Base-by-base conservation (phyloP, 1,140 invertebrate species). In the Ceratitis capitata region DNA sequence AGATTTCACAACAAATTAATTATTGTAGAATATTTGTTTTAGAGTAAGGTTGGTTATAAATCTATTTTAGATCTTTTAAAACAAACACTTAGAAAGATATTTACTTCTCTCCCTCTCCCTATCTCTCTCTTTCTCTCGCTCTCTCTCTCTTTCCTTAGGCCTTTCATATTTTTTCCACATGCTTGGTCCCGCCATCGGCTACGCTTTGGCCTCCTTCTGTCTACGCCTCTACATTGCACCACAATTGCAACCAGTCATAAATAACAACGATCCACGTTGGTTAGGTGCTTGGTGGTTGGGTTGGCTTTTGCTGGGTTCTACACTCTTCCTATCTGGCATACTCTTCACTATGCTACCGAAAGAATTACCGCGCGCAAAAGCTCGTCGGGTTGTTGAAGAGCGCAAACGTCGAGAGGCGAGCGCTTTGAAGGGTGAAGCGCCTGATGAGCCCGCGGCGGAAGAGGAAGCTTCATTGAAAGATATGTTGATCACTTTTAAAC, bases 211-310 rank as follows among this genome's bases (percentile, higher is more conserved):
- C 2, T 95, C 95, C 0, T 92, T 95, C 39, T 94, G 94, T 61
- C 89, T 96, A 1, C 95, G 95, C 85, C 89, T 95, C 42, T 96
- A 95, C 87, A 95, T 96, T 45, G 94, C 94, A 39, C 95, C 95
- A 2, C 92, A 92, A 1, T 88, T 96, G 61, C 95, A 94, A 6
- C 95, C 95, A 1, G 94, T 93, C 0, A 96, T 96, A 32, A 93
- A 91, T 9, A 94, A 92, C 12, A 92, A 93, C 85, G 95, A 96
- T 92, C 95, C 95, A 1, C 92, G 95, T 86, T 96, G 95, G 95
- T 87, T 96, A 29, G 96, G 96, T 3, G 95, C 95, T n/a, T 96
- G 95, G 95, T 96, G 95, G 96, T 86, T 96, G n/a, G 96, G 96
- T 32, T 97, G 93, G 95, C 93, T 96, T 32, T 92, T 96, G n/a